Evolutionary conservation across 2,113 vertebrate genomes (phyloP).

Genomic region (Albula goreensis): DNA sequence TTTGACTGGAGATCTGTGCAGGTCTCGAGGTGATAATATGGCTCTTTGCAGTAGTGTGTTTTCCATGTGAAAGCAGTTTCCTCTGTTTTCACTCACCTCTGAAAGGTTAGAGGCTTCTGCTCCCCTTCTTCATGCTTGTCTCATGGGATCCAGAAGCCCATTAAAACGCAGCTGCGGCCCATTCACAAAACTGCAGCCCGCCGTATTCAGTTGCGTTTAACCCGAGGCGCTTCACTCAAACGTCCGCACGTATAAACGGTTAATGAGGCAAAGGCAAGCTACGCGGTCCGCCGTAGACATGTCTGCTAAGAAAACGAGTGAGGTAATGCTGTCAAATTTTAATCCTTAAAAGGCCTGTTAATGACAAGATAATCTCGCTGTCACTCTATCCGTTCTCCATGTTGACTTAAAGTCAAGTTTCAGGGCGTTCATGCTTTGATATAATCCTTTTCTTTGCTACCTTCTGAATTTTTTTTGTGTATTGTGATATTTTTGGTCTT

Average conservation of each 20-base stretch:
- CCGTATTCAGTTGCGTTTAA: not conserved
- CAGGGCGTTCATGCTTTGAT: not conserved
- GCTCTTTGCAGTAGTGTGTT: not conserved
- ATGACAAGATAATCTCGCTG: not conserved
- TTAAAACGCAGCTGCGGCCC: not conserved
- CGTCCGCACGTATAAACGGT: not conserved
- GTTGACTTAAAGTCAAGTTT: not conserved
- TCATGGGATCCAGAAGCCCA: not conserved
- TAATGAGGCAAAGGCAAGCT: not conserved
- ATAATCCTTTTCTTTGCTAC: not conserved
- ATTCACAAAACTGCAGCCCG: not conserved
- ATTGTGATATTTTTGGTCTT: too few relatives aligned
- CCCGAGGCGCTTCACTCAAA: not conserved
- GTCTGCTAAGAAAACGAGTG: not conserved
- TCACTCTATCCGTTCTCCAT: not conserved
- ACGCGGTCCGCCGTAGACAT: not conserved
- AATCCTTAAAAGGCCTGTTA: not conserved
- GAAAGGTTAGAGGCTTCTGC: not conserved
- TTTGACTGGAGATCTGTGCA: too few relatives aligned
- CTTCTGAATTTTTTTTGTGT: too few relatives aligned
- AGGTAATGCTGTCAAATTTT: not conserved
- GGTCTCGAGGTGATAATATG: too few relatives aligned
- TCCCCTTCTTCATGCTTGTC: not conserved
- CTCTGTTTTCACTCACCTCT: not conserved
- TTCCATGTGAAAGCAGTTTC: not conserved